These are phyloP conservation scores for Seira ritae DNA, from an alignment of 2,888 invertebrate species.

Conservation along the genomic window DNA sequence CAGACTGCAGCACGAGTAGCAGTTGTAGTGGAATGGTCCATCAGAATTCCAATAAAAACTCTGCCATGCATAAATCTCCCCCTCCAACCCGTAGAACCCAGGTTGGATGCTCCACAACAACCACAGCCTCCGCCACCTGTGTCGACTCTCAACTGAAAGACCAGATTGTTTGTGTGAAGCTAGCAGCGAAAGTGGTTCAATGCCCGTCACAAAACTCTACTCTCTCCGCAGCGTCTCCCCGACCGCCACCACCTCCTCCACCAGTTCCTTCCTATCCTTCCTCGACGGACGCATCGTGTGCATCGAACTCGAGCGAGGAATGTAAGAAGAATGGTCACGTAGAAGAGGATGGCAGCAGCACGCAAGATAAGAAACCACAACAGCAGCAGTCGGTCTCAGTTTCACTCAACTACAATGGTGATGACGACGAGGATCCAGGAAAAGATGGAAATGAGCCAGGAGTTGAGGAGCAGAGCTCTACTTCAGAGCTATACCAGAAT, in stretches of 20 bases:
- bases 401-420: neutral
- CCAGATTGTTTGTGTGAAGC: slow-evolving; percentile 53
- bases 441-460: slow-evolving; percentile 63
- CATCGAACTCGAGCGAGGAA: slow-evolving; percentile 29
- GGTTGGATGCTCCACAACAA: slow-evolving; percentile 54
- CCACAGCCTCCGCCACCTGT: slow-evolving; percentile 27
- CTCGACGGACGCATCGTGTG: slow-evolving; percentile 49
- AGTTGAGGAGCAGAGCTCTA: slow-evolving; percentile 54
- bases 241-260: slow-evolving; percentile 59
- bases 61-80: neutral
- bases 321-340: slow-evolving; percentile 1
- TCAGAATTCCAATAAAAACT: neutral
- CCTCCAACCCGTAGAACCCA: slow-evolving; percentile 28
- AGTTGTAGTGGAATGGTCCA: slow-evolving; percentile 9
- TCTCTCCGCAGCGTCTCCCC: slow-evolving; percentile 35
- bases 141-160: slow-evolving; percentile 45
- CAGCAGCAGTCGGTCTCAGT: neutral
- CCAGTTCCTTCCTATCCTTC: slow-evolving; percentile 59
- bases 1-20: slow-evolving; percentile 54
- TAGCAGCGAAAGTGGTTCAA: slow-evolving; percentile 61
- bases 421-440: slow-evolving; percentile 55
- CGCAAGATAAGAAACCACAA: slow-evolving; percentile 13
- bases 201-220: slow-evolving; percentile 40
- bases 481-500: slow-evolving; percentile 57
- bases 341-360: too few relatives aligned